Base-by-base conservation (phyloP, 2,797 vertebrate genomes). In the Rhinella marina region DNA sequence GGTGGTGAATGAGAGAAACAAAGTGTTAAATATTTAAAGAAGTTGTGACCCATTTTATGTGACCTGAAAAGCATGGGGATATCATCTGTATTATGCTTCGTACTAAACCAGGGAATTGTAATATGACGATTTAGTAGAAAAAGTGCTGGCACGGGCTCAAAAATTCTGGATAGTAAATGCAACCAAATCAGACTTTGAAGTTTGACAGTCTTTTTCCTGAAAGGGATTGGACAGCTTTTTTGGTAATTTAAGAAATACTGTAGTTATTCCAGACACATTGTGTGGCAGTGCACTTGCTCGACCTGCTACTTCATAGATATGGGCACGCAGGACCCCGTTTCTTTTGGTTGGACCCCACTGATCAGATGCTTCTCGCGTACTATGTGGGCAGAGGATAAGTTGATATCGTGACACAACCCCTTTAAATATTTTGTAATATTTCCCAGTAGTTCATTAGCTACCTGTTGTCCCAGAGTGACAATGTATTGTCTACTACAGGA, bases 1-100 rank as follows among this genome's bases (percentile, higher is more conserved):
- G 85, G 85, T 54, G 89, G 14, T 91, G 90, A 92, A 90, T 94
- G 86, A 93, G 92, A 92, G 70, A 73, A 17, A 86, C 76, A 91
- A 93, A 81, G 87, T 84, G 72, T 88, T 84, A 88, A 89, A 85
- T 90, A 90, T 88, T 88, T 89, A 48, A 77, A 88, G 57, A 81
- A 25, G 29, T 73, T 73, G 72, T 76, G 82, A 90, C 84, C 85
- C 50, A 10, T 84, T 92, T 88, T 87, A 73, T 48, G 17, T 87
- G 62, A 79, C 84, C 86, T 87, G 80, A 88, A 91, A 82, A 81
- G 56, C 70, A 54, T 85, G 21, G 61, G 88, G 68, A 75, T 66
- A 29, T 59, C n/a, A 54, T 66, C 78, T 81, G 52, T 29, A 13
- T 48, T n/a, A 72, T 64, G 17, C 48, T 17, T 21, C 61, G 48